Conservation (phyloP, 2,113 vertebrate genomes). For the Cyprinus carpio region DNA sequence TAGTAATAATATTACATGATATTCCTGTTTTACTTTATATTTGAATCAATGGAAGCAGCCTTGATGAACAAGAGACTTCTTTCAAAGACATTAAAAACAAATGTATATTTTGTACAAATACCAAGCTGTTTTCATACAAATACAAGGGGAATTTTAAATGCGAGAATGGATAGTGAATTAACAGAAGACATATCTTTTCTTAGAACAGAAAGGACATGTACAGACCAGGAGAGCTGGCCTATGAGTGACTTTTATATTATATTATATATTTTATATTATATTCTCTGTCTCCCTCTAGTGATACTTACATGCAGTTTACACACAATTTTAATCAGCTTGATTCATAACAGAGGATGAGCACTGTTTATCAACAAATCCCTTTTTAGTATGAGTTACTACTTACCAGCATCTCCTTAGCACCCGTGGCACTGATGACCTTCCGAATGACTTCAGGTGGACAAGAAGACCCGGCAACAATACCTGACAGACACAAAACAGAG, state of each 20-base stretch:
- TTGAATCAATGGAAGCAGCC: not conserved
- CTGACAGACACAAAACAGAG: conserved; percentile 65
- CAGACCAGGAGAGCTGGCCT: not conserved
- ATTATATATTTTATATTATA: not conserved
- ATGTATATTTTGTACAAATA: not conserved
- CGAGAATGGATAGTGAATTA: conserved; percentile 10
- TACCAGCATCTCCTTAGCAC: conserved; percentile 77
- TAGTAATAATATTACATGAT: not conserved
- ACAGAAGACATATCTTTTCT: conserved; percentile 43
- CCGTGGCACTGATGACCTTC: conserved; percentile 72
- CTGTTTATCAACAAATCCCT: not conserved
- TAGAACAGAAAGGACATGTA: conserved; percentile 11
- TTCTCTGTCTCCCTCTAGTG: conserved; percentile 53
- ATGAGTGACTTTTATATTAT: not conserved
- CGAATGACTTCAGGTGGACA: conserved; percentile 82
- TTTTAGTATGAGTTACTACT: conserved; percentile 62
- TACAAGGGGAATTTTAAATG: not conserved
- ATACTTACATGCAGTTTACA: not conserved
- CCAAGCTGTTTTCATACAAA: not conserved
- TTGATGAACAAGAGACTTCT: not conserved
- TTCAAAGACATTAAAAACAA: not conserved
- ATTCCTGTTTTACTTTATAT: not conserved
- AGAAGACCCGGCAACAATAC: conserved; percentile 82
- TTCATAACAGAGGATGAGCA: not conserved
- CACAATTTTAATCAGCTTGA: not conserved